These are phyloP conservation scores for Pollenia griseotomentosa DNA, from an alignment of 2,888 invertebrate genomes.

Conservation along the genomic window DNA sequence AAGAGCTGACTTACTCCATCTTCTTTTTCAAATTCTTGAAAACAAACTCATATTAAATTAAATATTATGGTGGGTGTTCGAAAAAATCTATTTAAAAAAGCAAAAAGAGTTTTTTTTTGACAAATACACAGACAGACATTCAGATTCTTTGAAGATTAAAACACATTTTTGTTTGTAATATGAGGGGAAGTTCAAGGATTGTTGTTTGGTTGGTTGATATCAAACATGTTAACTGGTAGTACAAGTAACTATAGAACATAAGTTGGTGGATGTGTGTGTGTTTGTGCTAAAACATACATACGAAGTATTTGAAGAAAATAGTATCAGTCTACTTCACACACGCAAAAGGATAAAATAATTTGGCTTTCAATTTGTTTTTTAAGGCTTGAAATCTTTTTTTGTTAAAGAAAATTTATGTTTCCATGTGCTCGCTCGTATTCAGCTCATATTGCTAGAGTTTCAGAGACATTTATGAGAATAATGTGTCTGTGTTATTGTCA, in stretches of 20 bases:
- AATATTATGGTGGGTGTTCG: not conserved
- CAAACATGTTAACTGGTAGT: slow-evolving; percentile 1
- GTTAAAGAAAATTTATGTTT: slow-evolving; percentile 25
- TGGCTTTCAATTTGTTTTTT: not conserved
- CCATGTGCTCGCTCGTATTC: not conserved
- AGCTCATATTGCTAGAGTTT: not conserved
- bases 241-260: not conserved
- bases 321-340: slow-evolving; percentile 2
- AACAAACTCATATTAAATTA: slow-evolving; percentile 17
- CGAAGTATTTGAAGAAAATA: not conserved
- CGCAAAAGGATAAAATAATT: slow-evolving; percentile 30
- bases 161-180: not conserved
- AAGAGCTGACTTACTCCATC: slow-evolving; percentile 6
- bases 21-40: not conserved
- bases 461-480: slow-evolving; percentile 24
- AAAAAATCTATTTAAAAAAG: not conserved
- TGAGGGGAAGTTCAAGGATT: slow-evolving; percentile 28
- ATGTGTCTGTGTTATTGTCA: slow-evolving; percentile 28
- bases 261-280: not conserved
- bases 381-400: slow-evolving; percentile 26
- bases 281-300: too few species aligned
- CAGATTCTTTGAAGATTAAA: slow-evolving; percentile 23
- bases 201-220: slow-evolving; percentile 10
- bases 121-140: not conserved
- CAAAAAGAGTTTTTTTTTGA: not conserved